phyloP scores from a whole-genome alignment of 2,888 invertebrate species.

The Eumacrocentrus americanus region DNA sequence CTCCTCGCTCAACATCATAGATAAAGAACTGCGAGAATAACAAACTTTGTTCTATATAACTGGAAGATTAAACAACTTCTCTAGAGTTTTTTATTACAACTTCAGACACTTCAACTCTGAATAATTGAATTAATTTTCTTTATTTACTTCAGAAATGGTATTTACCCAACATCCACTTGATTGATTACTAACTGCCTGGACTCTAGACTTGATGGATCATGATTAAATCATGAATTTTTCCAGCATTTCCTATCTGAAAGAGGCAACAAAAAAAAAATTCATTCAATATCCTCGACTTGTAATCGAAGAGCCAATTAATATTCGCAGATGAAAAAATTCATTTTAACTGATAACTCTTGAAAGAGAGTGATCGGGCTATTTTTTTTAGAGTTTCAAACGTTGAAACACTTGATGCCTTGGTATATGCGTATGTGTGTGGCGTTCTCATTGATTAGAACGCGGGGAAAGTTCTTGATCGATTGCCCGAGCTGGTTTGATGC shows the following conservation, averaged over 20 bases:
- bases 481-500: constrained; percentile 14
- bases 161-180: neutral
- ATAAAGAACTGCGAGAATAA: too few relatives aligned
- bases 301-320: neutral
- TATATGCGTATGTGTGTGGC: neutral
- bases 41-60: neutral
- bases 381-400: neutral
- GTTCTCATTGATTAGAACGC: constrained; percentile 21
- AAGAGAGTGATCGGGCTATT: neutral
- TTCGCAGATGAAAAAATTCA: neutral
- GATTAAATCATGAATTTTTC: constrained; percentile 3
- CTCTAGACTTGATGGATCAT: neutral
- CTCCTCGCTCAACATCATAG: neutral
- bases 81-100: too few relatives aligned
- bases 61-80: neutral
- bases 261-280: neutral
- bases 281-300: neutral
- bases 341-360: neutral
- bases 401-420: neutral
- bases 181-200: neutral
- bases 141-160: too few relatives aligned
- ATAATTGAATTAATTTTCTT: too few relatives aligned
- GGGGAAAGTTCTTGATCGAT: constrained; percentile 27
- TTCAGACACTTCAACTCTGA: too few relatives aligned
- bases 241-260: neutral